Conservation (phyloP, 2,888 invertebrate species). For the Aproaerema taeniolella region DNA sequence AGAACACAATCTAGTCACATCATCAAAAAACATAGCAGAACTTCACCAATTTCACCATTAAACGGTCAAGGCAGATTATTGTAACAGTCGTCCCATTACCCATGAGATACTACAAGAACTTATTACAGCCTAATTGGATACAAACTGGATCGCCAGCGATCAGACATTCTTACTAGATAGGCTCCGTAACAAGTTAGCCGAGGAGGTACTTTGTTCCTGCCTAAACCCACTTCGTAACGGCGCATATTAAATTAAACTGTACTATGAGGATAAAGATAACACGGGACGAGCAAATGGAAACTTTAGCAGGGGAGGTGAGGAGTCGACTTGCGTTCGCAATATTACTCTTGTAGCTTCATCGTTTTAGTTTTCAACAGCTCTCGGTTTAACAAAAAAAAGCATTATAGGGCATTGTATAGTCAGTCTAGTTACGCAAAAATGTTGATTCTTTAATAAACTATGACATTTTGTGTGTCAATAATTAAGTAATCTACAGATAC, state of each 20-base stretch:
- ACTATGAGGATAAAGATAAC: slow-evolving; percentile 56
- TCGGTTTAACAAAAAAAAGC: neutral
- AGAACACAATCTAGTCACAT: no score
- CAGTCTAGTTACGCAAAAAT: no score
- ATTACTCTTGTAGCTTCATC: no score
- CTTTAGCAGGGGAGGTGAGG: slow-evolving; percentile 27
- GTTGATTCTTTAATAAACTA: no score
- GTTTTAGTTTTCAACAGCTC: neutral
- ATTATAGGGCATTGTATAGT: no score
- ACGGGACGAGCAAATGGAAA: slow-evolving; percentile 47
- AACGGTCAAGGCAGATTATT: no score
- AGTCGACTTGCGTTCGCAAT: slow-evolving; percentile 16
- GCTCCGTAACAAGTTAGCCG: slow-evolving; percentile 2
- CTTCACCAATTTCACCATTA: no score
- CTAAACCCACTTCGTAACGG: slow-evolving; percentile 47
- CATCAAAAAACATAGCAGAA: no score
- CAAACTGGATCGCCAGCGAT: slow-evolving; percentile 4
- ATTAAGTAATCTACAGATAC: no score
- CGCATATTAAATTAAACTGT: slow-evolving; percentile 61
- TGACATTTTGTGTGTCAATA: no score
- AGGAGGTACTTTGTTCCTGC: slow-evolving; percentile 6
- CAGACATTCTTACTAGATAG: slow-evolving; percentile 7
- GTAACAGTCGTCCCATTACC: no score
- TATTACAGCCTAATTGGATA: slow-evolving; percentile 6
- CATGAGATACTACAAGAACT: slow-evolving; percentile 9